phyloP scores from a whole-genome alignment of 2,113 vertebrate species.

The Notothenia coriiceps region DNA sequence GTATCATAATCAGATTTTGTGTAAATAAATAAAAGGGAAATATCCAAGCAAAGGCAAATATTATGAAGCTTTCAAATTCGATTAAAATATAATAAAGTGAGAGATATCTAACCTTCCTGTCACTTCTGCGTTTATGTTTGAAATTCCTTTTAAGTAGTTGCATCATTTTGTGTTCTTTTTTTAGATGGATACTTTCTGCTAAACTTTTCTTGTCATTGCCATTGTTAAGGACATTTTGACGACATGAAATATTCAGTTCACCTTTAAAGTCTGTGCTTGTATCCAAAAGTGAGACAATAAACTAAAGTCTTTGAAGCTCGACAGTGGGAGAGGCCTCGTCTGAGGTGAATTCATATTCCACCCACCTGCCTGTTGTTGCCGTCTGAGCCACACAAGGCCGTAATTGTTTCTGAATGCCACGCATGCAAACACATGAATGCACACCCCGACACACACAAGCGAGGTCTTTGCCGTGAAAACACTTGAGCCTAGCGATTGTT shows the following conservation, averaged over 20 bases:
- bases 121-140: conserved; percentile 16
- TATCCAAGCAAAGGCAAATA: background rate
- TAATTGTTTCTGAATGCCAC: conserved; percentile 52
- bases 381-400: conserved; percentile 44
- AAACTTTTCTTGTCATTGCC: conserved; percentile 15
- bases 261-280: conserved; percentile 52
- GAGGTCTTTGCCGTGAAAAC: conserved; percentile 20
- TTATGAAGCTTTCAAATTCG: background rate
- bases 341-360: conserved; percentile 62
- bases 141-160: background rate
- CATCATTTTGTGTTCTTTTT: conserved; percentile 19
- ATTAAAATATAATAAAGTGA: background rate
- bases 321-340: conserved; percentile 47
- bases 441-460: conserved; percentile 9
- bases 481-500: conserved; percentile 18
- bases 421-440: conserved; percentile 18
- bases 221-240: conserved; percentile 48
- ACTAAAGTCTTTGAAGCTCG: conserved; percentile 56
- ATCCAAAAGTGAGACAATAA: conserved; percentile 47
- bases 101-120: background rate
- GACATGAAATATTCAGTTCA: conserved; percentile 57
- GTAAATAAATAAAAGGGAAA: background rate
- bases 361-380: conserved; percentile 68
- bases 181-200: background rate
- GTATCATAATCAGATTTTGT: too few relatives aligned